Evolutionary conservation across 92 coral and sea anemone genomes (phyloP).

Genomic region (Montipora capitata): DNA sequence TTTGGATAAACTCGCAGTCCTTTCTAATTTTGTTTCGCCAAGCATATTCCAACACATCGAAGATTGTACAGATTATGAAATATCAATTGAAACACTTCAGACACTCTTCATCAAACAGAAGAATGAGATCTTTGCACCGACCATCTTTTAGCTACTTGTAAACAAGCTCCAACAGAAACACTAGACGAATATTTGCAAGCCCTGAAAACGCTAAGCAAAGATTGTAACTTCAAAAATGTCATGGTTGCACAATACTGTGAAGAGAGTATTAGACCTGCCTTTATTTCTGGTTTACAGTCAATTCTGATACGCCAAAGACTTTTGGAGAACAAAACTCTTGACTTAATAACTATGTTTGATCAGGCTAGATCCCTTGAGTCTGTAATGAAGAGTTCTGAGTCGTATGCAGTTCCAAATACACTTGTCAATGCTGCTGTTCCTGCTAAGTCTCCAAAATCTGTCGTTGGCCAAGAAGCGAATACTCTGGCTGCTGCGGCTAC

Average conservation of each 20-base stretch:
- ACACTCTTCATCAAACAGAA: not conserved
- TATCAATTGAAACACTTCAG: constrained; percentile 50
- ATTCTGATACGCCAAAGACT: constrained; percentile 46
- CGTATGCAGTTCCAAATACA: too few species aligned
- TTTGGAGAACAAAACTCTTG: constrained; percentile 38
- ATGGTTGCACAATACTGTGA: constrained; percentile 7
- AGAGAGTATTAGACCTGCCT: too few species aligned
- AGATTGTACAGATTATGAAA: constrained; percentile 51
- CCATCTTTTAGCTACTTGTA: constrained; percentile 40
- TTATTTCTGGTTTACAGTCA: constrained; percentile 60
- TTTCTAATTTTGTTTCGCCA: constrained; percentile 61
- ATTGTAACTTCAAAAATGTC: constrained; percentile 2
- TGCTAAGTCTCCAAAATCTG: too few species aligned
- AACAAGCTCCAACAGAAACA: constrained; percentile 38
- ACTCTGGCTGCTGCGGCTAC: too few species aligned
- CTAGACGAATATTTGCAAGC: too few species aligned
- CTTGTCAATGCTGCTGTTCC: too few species aligned
- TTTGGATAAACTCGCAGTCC: constrained; percentile 59
- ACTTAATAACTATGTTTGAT: not conserved
- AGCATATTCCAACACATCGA: constrained; percentile 54
- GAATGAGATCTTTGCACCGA: too few species aligned
- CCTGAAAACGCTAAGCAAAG: not conserved
- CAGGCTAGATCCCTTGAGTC: too few species aligned
- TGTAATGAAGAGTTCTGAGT: too few species aligned
- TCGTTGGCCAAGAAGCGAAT: too few species aligned